These are phyloP conservation scores for Glareola pratincola DNA, from an alignment of 2,113 vertebrate genomes.

Conservation along the genomic window DNA sequence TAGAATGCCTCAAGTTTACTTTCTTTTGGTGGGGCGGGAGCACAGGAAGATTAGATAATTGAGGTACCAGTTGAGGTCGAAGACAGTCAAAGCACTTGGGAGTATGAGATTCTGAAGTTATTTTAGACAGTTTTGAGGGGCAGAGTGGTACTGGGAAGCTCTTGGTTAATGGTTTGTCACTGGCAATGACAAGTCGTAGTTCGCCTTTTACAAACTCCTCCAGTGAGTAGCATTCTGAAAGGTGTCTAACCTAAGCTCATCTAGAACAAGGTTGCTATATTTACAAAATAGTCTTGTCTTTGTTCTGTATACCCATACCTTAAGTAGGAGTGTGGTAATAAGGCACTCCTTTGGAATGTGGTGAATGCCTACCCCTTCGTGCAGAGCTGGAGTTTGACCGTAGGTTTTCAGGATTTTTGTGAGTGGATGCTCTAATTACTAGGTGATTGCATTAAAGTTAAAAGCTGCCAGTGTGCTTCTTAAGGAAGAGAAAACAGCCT, in stretches of 20 bases:
- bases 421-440: not conserved
- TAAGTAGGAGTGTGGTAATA: not conserved
- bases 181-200: not conserved
- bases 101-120: not conserved
- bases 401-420: not conserved
- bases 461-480: not conserved
- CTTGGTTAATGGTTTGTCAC: not conserved
- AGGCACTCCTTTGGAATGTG: not conserved
- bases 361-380: not conserved
- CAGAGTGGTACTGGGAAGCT: not conserved
- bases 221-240: not conserved
- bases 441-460: not conserved
- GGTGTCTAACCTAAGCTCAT: not conserved
- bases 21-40: not conserved
- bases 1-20: not conserved
- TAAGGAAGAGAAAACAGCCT: not conserved
- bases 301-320: not conserved
- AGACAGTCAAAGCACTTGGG: not conserved
- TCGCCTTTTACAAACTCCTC: not conserved
- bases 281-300: not conserved
- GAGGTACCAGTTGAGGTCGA: not conserved
- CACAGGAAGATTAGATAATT: not conserved
- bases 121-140: not conserved
- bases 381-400: not conserved
- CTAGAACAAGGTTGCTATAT: not conserved